Evolutionary conservation across 2,888 invertebrate genomes (phyloP).

Genomic region (Acronicta psi): DNA sequence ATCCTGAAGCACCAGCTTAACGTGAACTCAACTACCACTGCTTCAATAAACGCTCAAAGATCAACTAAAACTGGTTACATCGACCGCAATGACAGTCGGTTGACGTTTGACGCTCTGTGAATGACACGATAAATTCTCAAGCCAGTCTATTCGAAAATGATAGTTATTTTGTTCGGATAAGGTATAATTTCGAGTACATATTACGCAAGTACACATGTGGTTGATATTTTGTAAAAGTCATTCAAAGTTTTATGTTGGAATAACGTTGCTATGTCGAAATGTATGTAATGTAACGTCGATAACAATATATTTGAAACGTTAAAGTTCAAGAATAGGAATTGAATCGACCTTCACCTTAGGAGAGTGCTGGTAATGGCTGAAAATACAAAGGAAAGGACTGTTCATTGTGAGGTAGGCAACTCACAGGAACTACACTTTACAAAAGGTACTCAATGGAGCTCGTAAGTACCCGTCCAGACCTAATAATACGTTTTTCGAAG

Average conservation of each 20-base stretch:
- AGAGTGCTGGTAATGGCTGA: conserved; percentile 48
- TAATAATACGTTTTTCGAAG: conserved; percentile 31
- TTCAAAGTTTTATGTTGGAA: conserved; percentile 35
- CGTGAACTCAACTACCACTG: conserved; percentile 48
- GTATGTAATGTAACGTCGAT: conserved; percentile 24
- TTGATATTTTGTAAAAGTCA: conserved; percentile 41
- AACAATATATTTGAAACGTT: conserved; percentile 27
- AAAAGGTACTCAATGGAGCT: conserved; percentile 41
- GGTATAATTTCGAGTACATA: conserved; percentile 50
- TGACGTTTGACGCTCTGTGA: conserved; percentile 72
- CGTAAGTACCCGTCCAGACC: conserved; percentile 26
- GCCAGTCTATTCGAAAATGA: conserved; percentile 50
- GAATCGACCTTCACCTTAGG: conserved; percentile 51
- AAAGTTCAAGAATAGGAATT: conserved; percentile 43
- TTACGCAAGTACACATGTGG: conserved; percentile 9
- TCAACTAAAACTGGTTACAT: conserved; percentile 56
- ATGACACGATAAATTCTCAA: conserved; percentile 63
- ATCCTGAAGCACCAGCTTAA: conserved; percentile 66
- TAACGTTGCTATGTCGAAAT: conserved; percentile 31
- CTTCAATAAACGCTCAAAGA: conserved; percentile 17
- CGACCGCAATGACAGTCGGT: conserved; percentile 71
- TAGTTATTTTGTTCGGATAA: conserved; percentile 53
- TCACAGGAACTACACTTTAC: conserved; percentile 41
- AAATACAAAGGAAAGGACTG: conserved; percentile 52
- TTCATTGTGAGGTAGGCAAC: conserved; percentile 48